phyloP scores from a whole-genome alignment of 1,140 invertebrate genomes.

The Apis laboriosa region DNA sequence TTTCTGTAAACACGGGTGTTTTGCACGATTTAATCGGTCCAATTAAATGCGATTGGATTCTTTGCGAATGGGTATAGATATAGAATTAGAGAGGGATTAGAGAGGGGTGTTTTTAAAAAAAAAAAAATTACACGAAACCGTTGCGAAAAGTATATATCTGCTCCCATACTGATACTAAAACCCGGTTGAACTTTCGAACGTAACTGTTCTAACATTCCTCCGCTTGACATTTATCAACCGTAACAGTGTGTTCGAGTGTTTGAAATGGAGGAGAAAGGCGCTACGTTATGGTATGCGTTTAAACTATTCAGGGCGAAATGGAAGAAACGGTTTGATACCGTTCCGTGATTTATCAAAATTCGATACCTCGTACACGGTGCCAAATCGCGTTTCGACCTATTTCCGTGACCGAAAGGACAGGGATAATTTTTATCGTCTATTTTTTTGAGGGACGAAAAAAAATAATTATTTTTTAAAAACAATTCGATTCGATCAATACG shows the following conservation, averaged over 20 bases:
- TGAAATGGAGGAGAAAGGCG: not conserved
- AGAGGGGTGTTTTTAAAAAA: not conserved
- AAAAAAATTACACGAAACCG: not conserved
- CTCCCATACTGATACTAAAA: too few species aligned
- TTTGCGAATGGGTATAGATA: too few species aligned
- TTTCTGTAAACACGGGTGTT: too few species aligned
- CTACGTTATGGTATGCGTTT: not conserved
- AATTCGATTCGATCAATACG: not conserved
- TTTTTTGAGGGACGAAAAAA: not conserved
- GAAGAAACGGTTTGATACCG: not conserved
- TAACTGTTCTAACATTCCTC: not conserved
- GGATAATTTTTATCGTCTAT: too few species aligned
- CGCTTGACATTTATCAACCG: slow-evolving; percentile 18
- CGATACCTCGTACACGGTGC: not conserved
- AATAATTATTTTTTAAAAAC: not conserved
- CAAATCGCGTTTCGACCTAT: slow-evolving; percentile 8
- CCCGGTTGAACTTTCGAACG: not conserved
- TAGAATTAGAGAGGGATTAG: too few species aligned
- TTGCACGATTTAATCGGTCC: too few species aligned
- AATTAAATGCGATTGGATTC: too few species aligned
- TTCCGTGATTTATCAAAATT: slow-evolving; percentile 13
- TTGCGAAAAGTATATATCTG: not conserved
- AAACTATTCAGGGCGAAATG: not conserved
- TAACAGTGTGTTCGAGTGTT: not conserved
- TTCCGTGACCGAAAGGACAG: not conserved